These are phyloP conservation scores for Napeogenes sylphis DNA, from an alignment of 2,888 invertebrate genomes.

Conservation along the genomic window DNA sequence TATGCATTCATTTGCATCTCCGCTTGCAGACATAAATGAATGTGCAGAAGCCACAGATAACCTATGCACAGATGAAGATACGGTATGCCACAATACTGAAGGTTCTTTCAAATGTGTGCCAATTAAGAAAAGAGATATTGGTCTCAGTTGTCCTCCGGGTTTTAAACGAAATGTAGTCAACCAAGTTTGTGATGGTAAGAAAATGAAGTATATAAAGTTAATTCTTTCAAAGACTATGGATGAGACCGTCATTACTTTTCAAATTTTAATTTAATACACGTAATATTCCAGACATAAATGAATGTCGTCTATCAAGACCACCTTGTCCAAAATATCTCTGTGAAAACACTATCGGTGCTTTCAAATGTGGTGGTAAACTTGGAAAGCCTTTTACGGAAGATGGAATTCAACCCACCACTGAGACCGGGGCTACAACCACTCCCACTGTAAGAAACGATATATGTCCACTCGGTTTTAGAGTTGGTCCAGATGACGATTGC, in stretches of 20 bases:
- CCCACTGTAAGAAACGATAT: conserved; percentile 55
- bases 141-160: conserved; percentile 73
- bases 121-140: conserved; percentile 57
- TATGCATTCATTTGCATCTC: not conserved
- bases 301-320: conserved; percentile 80
- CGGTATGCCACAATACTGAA: conserved; percentile 82
- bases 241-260: not conserved
- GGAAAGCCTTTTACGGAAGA: conserved; percentile 62
- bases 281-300: conserved; percentile 84
- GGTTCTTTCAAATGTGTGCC: conserved; percentile 82
- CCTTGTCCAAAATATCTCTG: conserved; percentile 72
- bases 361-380: conserved; percentile 65
- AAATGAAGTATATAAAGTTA: not conserved
- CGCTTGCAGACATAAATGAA: conserved; percentile 84
- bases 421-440: conserved; percentile 34
- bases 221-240: not conserved
- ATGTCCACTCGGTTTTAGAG: conserved; percentile 77
- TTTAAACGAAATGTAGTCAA: conserved; percentile 75
- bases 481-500: conserved; percentile 70
- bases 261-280: conserved; percentile 7
- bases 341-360: conserved; percentile 72
- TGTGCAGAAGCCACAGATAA: conserved; percentile 79
- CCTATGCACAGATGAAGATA: conserved; percentile 76
- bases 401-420: conserved; percentile 42
- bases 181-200: conserved; percentile 76